Base-by-base conservation (phyloP, 2,888 invertebrate genomes). In the Colletes collaris region DNA sequence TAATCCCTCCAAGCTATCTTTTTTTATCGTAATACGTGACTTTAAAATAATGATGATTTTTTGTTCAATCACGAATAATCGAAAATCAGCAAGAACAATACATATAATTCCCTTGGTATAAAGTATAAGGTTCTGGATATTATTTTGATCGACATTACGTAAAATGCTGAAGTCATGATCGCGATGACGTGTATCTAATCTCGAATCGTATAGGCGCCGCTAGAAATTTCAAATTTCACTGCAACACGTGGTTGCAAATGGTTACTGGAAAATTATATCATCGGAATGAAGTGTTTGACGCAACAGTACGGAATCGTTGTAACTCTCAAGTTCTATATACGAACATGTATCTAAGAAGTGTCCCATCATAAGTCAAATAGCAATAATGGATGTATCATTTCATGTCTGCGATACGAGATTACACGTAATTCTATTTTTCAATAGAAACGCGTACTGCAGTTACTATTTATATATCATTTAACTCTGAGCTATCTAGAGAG, bases 131-230 rank as follows among this genome's bases (percentile, higher is more conserved):
- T 13, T n/a, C n/a, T 59, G 40, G 16, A 37, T 5, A 53, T 53
- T 40, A 16, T 16, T 37, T 13, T 2, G 2, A 5, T 1, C 2
- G 16, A 10, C 11, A 13, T 44, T 65, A 40, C 10, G 53, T 19
- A 37, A 65, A 40, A 7, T 3, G 6, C 16, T 37, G 52, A 53
- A 55, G 27, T 66, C 55, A 11, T 19, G n/a, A 6, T 19, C 27
- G n/a, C 11, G 13, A 59, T 16, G 59, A 19, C 16, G 44, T 27
- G 5, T 56, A 55, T 66, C 55, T 55, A 66, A 66, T 66, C 66
- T 27, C 5, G 13, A 56, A 44, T 55, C 44, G 5, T 16, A 11
- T 11, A 16, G 10, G 4, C 40, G 10, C 13, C 13, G 37, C 0
- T 10, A 27, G 52, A 52, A 4, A 52, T n/a, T 40, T 27, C 13